These are phyloP conservation scores for Galaxea fascicularis DNA, from an alignment of 92 coral and sea anemone species.

Conservation along the genomic window DNA sequence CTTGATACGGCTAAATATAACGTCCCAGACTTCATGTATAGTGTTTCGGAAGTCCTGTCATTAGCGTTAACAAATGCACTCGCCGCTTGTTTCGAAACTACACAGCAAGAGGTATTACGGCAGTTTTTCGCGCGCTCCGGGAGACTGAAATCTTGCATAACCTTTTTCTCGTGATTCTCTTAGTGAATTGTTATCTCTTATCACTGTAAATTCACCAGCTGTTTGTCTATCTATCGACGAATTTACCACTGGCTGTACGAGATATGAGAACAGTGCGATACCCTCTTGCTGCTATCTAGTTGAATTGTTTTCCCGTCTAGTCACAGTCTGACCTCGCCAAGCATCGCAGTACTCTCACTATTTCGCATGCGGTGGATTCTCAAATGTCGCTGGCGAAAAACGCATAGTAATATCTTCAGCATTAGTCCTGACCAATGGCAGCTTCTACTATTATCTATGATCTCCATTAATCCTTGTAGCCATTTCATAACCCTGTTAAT, in stretches of 20 bases:
- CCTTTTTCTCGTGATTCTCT: constrained; percentile 24
- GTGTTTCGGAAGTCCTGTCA: constrained; percentile 47
- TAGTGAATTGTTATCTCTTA: background rate
- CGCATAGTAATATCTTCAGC: background rate
- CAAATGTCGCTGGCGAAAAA: background rate
- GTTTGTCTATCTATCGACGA: constrained; percentile 1
- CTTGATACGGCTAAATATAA: background rate
- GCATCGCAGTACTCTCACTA: background rate
- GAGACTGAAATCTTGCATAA: background rate
- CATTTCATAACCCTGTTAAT: constrained; percentile 14
- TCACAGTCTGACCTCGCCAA: constrained; percentile 32
- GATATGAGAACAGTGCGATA: constrained; percentile 12
- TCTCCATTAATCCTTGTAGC: background rate
- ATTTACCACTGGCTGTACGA: constrained; percentile 16
- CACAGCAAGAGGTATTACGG: constrained; percentile 13
- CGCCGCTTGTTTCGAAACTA: constrained; percentile 20
- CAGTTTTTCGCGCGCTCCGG: constrained; percentile 5
- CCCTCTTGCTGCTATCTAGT: constrained; percentile 19
- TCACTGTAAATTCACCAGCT: constrained; percentile 17
- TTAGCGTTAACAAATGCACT: constrained; percentile 39
- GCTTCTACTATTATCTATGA: background rate
- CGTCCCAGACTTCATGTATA: constrained; percentile 15
- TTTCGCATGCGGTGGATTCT: background rate
- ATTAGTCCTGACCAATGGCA: background rate
- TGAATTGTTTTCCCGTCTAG: constrained; percentile 42